Conservation (phyloP, 2,113 vertebrate species). For the Mirounga angustirostris region DNA sequence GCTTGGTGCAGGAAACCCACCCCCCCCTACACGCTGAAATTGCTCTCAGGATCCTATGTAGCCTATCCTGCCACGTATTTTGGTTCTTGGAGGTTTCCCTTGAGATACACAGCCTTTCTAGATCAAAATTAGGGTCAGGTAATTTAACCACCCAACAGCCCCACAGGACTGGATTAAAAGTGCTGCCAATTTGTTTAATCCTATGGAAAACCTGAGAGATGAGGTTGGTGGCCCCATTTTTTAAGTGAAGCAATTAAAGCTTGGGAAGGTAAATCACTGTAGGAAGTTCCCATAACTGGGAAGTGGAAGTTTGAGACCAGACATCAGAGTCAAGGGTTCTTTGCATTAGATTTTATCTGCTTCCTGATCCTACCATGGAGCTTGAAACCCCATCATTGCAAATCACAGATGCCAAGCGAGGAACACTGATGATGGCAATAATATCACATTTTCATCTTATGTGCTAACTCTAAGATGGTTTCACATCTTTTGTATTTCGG, state of each 20-base stretch:
- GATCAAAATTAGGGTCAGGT: constrained; percentile 16
- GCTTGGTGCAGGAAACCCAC: no score
- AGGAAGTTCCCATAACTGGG: not conserved
- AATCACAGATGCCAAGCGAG: not conserved
- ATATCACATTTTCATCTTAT: not conserved
- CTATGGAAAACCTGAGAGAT: not conserved
- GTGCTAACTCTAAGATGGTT: not conserved
- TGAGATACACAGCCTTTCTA: not conserved
- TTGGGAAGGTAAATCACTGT: not conserved
- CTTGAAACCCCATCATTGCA: constrained; percentile 19
- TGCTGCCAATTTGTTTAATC: not conserved
- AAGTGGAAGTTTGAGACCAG: not conserved
- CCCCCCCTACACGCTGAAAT: not conserved
- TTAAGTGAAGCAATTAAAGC: not conserved
- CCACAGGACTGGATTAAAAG: not conserved
- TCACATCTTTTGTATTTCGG: not conserved
- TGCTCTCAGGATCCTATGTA: not conserved
- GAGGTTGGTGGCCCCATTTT: not conserved
- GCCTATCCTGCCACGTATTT: not conserved
- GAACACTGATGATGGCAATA: not conserved
- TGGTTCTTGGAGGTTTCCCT: not conserved
- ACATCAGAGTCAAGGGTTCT: not conserved
- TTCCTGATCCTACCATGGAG: not conserved
- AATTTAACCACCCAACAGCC: not conserved
- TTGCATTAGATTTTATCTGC: not conserved